Conservation (phyloP, 2,888 invertebrate genomes). For the Cataglyphis rosenhaueri region DNA sequence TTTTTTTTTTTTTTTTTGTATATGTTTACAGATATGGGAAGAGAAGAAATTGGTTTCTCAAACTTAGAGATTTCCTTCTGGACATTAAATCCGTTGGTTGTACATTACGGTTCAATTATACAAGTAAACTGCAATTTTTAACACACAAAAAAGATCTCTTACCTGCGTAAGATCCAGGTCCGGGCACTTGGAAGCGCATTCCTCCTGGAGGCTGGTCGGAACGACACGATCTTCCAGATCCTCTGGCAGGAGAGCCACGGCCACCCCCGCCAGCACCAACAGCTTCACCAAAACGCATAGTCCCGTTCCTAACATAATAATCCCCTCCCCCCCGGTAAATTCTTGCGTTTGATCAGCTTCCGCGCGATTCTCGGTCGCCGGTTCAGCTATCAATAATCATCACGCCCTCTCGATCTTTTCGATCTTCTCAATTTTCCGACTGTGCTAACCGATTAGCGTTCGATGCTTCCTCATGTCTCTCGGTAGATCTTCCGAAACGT, state of each 20-base stretch:
- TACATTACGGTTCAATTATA: neutral
- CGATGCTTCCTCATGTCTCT: constrained; percentile 20
- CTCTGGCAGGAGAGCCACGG: constrained; percentile 77
- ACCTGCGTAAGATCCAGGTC: constrained; percentile 82
- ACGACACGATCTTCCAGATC: constrained; percentile 74
- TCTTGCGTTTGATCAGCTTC: constrained; percentile 14
- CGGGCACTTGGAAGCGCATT: constrained; percentile 81
- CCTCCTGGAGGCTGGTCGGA: constrained; percentile 78
- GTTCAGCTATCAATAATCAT: constrained; percentile 64
- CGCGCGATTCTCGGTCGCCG: constrained; percentile 4
- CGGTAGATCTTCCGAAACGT: neutral
- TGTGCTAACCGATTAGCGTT: constrained; percentile 12
- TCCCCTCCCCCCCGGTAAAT: constrained; percentile 60
- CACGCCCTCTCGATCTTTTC: constrained; percentile 39
- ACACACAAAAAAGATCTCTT: constrained; percentile 18
- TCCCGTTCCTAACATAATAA: constrained; percentile 82
- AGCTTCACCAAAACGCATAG: constrained; percentile 79
- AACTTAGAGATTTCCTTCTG: neutral
- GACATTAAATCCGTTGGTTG: neutral
- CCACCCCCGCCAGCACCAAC: constrained; percentile 78
- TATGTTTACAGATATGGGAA: neutral
- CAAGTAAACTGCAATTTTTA: neutral
- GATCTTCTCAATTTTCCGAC: constrained; percentile 24
- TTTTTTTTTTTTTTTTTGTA: too few relatives aligned
- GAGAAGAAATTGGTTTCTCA: neutral